Evolutionary conservation across 2,113 vertebrate genomes (phyloP).

Genomic region (Percopsis transmontana): DNA sequence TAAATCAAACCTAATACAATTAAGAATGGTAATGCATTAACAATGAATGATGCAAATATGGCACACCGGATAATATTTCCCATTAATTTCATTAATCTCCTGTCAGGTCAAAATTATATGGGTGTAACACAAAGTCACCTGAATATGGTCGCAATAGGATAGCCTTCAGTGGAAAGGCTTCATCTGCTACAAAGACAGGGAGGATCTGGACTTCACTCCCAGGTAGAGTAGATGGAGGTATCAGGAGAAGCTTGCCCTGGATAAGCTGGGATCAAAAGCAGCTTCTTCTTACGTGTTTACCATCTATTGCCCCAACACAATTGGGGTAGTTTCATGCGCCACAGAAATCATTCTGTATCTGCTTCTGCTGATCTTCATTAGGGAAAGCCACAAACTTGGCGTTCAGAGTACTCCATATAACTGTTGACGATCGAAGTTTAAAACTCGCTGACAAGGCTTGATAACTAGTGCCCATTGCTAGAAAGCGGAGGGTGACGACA

Average conservation of each 20-base stretch:
- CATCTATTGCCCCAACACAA: background rate
- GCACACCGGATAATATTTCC: background rate
- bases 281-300: slow-evolving; percentile 1
- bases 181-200: background rate
- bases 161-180: slow-evolving; percentile 5
- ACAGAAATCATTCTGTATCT: slow-evolving; percentile 13
- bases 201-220: background rate
- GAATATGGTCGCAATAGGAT: slow-evolving; percentile 4
- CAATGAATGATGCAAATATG: background rate
- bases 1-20: too few relatives aligned
- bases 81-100: background rate
- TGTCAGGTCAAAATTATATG: background rate
- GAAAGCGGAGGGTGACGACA: slow-evolving; percentile 10
- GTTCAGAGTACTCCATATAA: slow-evolving; percentile 11
- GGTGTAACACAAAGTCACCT: background rate
- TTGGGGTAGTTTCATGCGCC: slow-evolving; percentile 20
- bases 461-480: background rate
- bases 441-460: slow-evolving; percentile 9
- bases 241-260: slow-evolving; percentile 10
- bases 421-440: slow-evolving; percentile 11
- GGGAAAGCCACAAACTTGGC: slow-evolving; percentile 25
- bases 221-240: slow-evolving; percentile 14
- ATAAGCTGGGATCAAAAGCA: slow-evolving; percentile 1
- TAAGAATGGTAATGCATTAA: slow-evolving; percentile 1
- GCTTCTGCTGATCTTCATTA: slow-evolving; percentile 3